phyloP scores from a whole-genome alignment of 2,113 vertebrate genomes.

The Seriola dumerili region DNA sequence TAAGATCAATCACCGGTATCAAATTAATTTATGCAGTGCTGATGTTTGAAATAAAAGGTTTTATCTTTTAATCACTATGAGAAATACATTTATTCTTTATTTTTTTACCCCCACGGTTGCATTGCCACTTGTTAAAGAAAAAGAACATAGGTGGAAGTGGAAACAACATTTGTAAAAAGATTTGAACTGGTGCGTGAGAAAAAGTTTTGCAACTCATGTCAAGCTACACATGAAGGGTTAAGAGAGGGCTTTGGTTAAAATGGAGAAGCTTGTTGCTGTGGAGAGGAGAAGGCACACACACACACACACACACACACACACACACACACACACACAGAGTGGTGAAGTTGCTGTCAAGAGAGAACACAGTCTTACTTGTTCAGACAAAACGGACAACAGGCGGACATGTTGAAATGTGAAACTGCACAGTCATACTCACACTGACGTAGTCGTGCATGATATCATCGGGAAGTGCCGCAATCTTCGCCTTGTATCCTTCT shows the following conservation, averaged over 20 bases:
- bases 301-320: constrained; percentile 4
- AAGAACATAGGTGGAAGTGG: neutral
- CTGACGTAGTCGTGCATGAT: constrained; percentile 19
- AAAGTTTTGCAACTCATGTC: neutral
- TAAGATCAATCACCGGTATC: no score
- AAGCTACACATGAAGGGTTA: constrained; percentile 11
- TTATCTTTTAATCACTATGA: neutral
- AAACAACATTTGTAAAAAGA: neutral
- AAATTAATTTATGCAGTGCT: neutral
- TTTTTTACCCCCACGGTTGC: neutral
- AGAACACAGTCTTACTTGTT: constrained; percentile 35
- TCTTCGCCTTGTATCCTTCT: neutral
- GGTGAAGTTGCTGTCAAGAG: neutral
- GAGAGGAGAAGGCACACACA: constrained; percentile 16
- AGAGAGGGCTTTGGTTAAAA: constrained; percentile 43
- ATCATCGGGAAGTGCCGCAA: constrained; percentile 51
- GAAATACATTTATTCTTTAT: no score
- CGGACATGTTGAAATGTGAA: constrained; percentile 65
- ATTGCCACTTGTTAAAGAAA: neutral
- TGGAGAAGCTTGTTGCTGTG: constrained; percentile 53
- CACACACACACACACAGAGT: constrained; percentile 6
- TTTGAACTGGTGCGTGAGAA: neutral
- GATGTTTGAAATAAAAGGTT: neutral
- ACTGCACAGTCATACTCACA: constrained; percentile 47
- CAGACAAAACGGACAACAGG: constrained; percentile 36